Percentiles rank a stretch among this genome's conserved stretches.
Conservation (phyloP, 1,140 invertebrate genomes). For the Stegodyphus mimosarum region DNA sequence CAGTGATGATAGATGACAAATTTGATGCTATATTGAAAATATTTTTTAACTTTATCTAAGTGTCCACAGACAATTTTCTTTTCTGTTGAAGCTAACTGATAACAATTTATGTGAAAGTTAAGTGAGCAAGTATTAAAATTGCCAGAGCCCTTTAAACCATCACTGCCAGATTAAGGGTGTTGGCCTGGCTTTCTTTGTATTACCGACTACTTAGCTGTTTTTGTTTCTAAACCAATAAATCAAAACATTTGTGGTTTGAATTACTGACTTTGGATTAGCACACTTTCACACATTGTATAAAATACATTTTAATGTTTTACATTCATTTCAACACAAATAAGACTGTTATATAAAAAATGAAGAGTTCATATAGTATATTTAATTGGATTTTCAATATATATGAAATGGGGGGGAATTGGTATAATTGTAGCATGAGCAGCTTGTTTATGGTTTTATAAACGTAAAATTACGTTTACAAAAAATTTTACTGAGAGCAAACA, state of each 20-base stretch:
- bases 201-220: neutral
- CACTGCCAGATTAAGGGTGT: constrained; percentile 6
- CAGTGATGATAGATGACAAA: neutral
- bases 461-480: no score
- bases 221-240: constrained; percentile 4
- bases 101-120: neutral
- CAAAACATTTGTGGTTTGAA: neutral
- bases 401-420: no score
- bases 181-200: constrained; percentile 13
- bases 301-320: no score
- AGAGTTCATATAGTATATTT: no score
- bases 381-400: no score
- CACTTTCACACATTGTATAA: no score
- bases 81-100: constrained; percentile 5
- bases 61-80: neutral
- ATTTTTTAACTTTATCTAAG: neutral
- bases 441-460: no score
- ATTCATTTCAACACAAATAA: no score
- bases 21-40: neutral
- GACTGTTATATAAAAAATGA: no score
- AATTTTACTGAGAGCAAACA: no score
- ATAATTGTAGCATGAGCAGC: no score
- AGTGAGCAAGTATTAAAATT: neutral
- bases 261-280: no score
- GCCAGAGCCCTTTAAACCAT: constrained; percentile 10